phyloP scores from a whole-genome alignment of 2,113 vertebrate species.

The Gobius niger region DNA sequence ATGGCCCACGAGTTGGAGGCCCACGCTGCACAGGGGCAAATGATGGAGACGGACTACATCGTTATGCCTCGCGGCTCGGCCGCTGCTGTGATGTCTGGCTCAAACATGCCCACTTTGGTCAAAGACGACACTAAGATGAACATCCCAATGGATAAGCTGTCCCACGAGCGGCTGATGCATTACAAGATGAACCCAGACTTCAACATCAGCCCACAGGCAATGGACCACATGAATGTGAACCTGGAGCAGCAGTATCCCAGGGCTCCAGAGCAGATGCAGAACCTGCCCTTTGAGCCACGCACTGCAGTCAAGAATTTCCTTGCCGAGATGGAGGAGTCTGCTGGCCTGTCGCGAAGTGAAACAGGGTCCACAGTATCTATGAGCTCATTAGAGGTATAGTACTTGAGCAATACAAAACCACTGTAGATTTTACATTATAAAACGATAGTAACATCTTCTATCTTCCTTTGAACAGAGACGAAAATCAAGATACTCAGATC shows the following conservation, averaged over 20 bases:
- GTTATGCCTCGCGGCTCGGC: conserved; percentile 86
- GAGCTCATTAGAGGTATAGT: conserved; percentile 94
- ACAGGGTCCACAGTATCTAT: conserved; percentile 98
- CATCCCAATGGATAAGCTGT: conserved; percentile 91
- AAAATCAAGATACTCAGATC: conserved; percentile 98
- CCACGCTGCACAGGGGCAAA: conserved; percentile 80
- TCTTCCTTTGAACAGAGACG: conserved; percentile 87
- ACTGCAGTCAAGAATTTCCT: conserved; percentile 99
- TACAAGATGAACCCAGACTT: conserved; percentile 96
- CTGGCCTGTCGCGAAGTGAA: conserved; percentile 93
- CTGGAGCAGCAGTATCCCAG: conserved; percentile 89
- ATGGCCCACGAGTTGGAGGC: conserved; percentile 76
- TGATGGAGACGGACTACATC: conserved; percentile 99
- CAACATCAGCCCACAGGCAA: conserved; percentile 87
- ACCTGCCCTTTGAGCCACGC: conserved; percentile 93
- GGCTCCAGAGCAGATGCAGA: conserved; percentile 90
- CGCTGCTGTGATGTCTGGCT: conserved; percentile 74
- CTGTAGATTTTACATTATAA: conserved; percentile 10
- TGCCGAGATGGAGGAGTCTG: conserved; percentile 93
- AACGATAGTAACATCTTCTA: background rate
- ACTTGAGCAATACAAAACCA: conserved; percentile 15
- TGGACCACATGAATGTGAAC: conserved; percentile 91
- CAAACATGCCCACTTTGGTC: conserved; percentile 83
- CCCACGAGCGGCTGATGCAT: conserved; percentile 94
- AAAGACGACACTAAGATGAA: conserved; percentile 96